Evolutionary conservation across 1,140 invertebrate genomes (phyloP).

Genomic region (Goniozus legneri): DNA sequence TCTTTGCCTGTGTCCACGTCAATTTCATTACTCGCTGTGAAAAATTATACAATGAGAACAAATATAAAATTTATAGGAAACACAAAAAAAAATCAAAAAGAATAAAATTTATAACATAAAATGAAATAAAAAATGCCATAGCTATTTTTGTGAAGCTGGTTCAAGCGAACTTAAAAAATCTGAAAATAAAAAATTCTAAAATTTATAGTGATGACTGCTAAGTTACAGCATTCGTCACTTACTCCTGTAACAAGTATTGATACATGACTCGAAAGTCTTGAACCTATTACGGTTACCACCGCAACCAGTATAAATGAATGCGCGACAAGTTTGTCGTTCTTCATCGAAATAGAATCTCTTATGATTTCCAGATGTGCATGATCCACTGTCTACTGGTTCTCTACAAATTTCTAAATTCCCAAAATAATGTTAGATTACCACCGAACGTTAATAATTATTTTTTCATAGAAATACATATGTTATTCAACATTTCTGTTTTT

Average conservation of each 20-base stretch:
- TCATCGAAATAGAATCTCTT: constrained; percentile 81
- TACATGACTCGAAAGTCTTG: constrained; percentile 67
- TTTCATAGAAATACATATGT: neutral
- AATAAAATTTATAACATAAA: too few relatives aligned
- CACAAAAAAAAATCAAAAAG: too few relatives aligned
- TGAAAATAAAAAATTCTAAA: neutral
- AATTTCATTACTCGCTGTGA: constrained; percentile 39
- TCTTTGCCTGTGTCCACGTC: constrained; percentile 32
- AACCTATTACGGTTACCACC: constrained; percentile 79
- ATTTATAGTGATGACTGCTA: too few relatives aligned
- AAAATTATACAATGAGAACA: neutral
- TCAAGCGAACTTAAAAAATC: neutral
- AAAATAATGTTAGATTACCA: constrained; percentile 5
- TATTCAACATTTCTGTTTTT: neutral
- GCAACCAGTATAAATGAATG: constrained; percentile 78
- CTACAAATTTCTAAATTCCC: constrained; percentile 60
- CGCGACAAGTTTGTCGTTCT: constrained; percentile 65
- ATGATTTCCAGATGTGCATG: constrained; percentile 62
- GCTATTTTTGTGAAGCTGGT: constrained; percentile 1
- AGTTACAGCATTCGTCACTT: constrained; percentile 37
- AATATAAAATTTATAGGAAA: neutral
- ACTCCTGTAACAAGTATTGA: constrained; percentile 57
- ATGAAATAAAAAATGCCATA: neutral
- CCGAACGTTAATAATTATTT: neutral
- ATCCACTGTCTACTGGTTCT: constrained; percentile 66